Conservation (phyloP, 1,140 invertebrate genomes). For the Manduca sexta region DNA sequence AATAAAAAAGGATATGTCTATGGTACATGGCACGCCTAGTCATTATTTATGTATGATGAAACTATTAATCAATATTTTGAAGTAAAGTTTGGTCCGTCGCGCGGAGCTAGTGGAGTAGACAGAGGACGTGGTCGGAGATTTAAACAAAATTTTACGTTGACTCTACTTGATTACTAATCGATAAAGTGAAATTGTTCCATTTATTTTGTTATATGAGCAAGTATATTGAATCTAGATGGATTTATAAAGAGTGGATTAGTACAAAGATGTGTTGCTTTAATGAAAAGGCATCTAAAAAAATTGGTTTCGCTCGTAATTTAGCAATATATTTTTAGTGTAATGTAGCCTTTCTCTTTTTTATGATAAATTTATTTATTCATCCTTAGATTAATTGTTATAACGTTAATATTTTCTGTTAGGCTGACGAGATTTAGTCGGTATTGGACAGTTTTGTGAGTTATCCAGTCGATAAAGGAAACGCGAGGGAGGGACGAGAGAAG, state of each 20-base stretch:
- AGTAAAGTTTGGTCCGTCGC: constrained; percentile 10
- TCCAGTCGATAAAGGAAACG: too few species aligned
- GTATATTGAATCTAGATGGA: constrained; percentile 1
- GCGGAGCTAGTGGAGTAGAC: too few species aligned
- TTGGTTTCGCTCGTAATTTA: constrained; percentile 50
- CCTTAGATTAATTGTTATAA: constrained; percentile 36
- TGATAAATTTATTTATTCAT: constrained; percentile 31
- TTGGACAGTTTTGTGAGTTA: constrained; percentile 6
- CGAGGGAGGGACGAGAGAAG: too few species aligned
- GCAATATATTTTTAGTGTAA: constrained; percentile 21
- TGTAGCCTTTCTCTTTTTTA: constrained; percentile 13
- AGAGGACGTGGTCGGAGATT: neutral
- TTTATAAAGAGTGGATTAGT: constrained; percentile 29
- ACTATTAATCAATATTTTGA: constrained; percentile 44
- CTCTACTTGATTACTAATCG: constrained; percentile 1
- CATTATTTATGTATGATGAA: constrained; percentile 63
- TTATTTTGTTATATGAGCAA: constrained; percentile 3
- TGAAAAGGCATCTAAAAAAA: constrained; percentile 29
- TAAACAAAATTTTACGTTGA: constrained; percentile 7
- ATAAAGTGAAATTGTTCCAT: constrained; percentile 4
- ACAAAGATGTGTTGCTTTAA: constrained; percentile 38
- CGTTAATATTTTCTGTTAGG: constrained; percentile 33
- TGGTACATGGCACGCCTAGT: constrained; percentile 65
- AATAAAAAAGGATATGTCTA: constrained; percentile 37
- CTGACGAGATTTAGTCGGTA: too few species aligned